These are phyloP conservation scores for Rissa tridactyla DNA, from an alignment of 2,113 vertebrate genomes.

Conservation along the genomic window DNA sequence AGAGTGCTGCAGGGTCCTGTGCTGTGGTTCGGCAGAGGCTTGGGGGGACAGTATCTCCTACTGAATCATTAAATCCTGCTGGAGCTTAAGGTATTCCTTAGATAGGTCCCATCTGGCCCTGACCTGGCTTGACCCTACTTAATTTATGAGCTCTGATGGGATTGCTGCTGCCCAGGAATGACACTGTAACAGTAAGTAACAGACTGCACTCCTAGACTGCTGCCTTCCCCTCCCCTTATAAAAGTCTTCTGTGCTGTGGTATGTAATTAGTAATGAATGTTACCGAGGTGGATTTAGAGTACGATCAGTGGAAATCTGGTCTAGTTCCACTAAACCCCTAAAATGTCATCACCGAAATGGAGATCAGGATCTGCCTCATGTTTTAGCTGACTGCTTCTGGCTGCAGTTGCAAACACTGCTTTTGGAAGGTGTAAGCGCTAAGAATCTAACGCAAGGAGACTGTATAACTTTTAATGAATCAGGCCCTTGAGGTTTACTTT, in stretches of 20 bases:
- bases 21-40: not conserved
- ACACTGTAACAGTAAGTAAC: not conserved
- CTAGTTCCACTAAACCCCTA: not conserved
- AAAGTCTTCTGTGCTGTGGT: not conserved
- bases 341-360: not conserved
- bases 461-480: conserved; percentile 43
- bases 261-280: not conserved
- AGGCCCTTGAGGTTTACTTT: conserved; percentile 12
- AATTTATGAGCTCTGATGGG: not conserved
- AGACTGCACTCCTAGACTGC: not conserved
- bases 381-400: not conserved
- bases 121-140: not conserved
- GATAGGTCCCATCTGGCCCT: not conserved
- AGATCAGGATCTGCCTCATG: not conserved
- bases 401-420: not conserved
- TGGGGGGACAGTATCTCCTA: not conserved
- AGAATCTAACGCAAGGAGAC: not conserved
- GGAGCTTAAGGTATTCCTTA: not conserved
- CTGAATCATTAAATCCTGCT: not conserved
- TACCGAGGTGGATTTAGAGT: not conserved
- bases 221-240: not conserved
- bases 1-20: fast-evolving
- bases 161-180: not conserved
- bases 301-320: not conserved
- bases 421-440: not conserved